Evolutionary conservation across 2,797 vertebrate genomes (phyloP).

Genomic region (Stomatorhinus walkeri): DNA sequence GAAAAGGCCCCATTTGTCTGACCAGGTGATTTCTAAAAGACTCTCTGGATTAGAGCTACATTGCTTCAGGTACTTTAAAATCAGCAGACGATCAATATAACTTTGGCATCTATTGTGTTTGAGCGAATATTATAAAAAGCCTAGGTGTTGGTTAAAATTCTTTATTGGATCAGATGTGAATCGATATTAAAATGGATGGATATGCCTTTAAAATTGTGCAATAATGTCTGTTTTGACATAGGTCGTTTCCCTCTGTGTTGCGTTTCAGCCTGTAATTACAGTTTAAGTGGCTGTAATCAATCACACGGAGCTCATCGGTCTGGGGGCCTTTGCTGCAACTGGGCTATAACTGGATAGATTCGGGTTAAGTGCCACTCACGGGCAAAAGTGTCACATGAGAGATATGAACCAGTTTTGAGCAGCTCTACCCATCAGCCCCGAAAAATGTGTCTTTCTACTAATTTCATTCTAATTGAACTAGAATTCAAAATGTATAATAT

Average conservation of each 20-base stretch:
- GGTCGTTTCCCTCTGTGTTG: background rate
- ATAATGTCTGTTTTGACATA: background rate
- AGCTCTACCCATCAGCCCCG: background rate
- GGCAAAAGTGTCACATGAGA: background rate
- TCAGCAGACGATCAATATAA: slow-evolving; percentile 65
- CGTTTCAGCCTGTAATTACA: slow-evolving; percentile 12
- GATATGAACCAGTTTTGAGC: background rate
- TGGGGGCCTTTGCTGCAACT: background rate
- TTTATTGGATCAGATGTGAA: slow-evolving; percentile 20
- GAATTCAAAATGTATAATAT: background rate
- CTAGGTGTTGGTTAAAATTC: slow-evolving; percentile 54
- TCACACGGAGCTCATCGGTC: background rate
- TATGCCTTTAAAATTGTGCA: slow-evolving; percentile 13
- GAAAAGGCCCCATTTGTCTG: slow-evolving; percentile 92
- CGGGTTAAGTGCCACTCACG: background rate
- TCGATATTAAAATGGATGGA: slow-evolving; percentile 18
- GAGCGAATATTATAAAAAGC: slow-evolving; percentile 63
- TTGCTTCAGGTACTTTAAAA: slow-evolving; percentile 80
- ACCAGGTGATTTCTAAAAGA: slow-evolving; percentile 99
- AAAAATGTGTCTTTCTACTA: background rate
- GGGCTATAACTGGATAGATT: background rate
- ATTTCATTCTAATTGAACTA: background rate
- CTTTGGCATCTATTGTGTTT: slow-evolving; percentile 59
- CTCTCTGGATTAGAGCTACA: slow-evolving; percentile 75
- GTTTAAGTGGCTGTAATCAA: slow-evolving; percentile 10